Evolutionary conservation across 2,797 vertebrate genomes (phyloP).

Genomic region (Xenops minutus): DNA sequence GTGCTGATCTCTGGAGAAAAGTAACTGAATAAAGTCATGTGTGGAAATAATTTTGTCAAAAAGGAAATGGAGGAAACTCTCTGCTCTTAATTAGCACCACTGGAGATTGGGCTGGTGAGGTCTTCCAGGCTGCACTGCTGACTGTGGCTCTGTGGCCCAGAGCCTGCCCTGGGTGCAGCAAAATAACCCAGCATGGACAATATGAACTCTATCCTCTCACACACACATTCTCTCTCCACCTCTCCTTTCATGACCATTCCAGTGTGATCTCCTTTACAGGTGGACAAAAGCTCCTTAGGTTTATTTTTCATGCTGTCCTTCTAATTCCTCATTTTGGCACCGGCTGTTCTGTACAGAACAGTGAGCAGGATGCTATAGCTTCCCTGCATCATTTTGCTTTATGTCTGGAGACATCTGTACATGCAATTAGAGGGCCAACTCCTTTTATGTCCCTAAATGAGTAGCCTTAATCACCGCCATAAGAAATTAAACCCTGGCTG

Average conservation of each 20-base stretch:
- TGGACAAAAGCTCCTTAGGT: neutral
- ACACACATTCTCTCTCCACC: neutral
- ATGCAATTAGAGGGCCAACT: slow-evolving; percentile 43
- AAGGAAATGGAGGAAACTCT: neutral
- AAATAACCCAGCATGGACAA: neutral
- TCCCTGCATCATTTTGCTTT: slow-evolving; percentile 45
- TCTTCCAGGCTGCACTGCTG: neutral
- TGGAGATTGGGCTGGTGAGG: neutral
- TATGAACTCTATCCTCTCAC: neutral
- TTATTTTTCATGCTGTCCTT: neutral
- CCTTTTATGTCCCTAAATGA: slow-evolving; percentile 60
- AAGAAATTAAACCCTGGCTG: slow-evolving; percentile 32
- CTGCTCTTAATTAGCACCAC: neutral
- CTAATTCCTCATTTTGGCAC: neutral
- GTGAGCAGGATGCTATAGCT: neutral
- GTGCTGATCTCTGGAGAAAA: neutral
- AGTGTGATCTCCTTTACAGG: neutral
- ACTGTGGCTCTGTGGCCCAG: fast-evolving
- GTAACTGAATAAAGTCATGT: neutral
- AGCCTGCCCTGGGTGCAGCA: neutral
- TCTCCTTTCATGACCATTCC: neutral
- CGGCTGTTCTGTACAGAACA: neutral
- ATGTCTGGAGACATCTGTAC: slow-evolving; percentile 51
- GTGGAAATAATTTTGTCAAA: slow-evolving; percentile 9
- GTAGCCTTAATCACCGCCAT: slow-evolving; percentile 31